Conservation (phyloP, 2,888 invertebrate genomes). For the Eustalomyia histrio region DNA sequence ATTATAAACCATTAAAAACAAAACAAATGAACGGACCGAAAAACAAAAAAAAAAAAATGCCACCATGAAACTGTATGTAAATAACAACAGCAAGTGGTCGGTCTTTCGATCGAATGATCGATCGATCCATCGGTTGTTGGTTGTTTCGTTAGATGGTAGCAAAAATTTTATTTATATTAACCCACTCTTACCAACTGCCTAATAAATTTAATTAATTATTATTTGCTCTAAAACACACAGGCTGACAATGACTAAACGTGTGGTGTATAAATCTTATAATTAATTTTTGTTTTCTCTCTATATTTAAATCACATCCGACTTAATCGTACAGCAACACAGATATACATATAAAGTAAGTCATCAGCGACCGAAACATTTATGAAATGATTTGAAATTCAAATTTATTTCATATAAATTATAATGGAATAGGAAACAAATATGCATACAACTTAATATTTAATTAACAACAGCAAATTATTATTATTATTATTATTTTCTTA, state of each 20-base stretch:
- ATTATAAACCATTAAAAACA: slow-evolving; percentile 26
- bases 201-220: slow-evolving; percentile 74
- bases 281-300: background rate
- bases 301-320: slow-evolving; percentile 4
- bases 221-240: slow-evolving; percentile 67
- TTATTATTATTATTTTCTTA: background rate
- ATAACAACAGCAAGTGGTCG: slow-evolving; percentile 26
- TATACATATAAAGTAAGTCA: slow-evolving; percentile 17
- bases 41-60: slow-evolving; percentile 23
- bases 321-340: background rate
- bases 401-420: slow-evolving; percentile 14
- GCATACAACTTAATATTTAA: slow-evolving; percentile 30
- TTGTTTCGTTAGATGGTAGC: no score
- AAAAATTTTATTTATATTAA: slow-evolving; percentile 35
- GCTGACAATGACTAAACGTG: slow-evolving; percentile 30
- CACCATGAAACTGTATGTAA: slow-evolving; percentile 33
- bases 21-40: background rate
- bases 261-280: background rate
- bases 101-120: background rate
- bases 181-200: slow-evolving; percentile 46
- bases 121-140: background rate
- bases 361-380: slow-evolving; percentile 26
- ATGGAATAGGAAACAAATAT: slow-evolving; percentile 2
- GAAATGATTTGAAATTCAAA: slow-evolving; percentile 6
- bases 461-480: background rate